Base-by-base conservation (phyloP, 2,797 vertebrate species). In the Catamblyrhynchus diadema region DNA sequence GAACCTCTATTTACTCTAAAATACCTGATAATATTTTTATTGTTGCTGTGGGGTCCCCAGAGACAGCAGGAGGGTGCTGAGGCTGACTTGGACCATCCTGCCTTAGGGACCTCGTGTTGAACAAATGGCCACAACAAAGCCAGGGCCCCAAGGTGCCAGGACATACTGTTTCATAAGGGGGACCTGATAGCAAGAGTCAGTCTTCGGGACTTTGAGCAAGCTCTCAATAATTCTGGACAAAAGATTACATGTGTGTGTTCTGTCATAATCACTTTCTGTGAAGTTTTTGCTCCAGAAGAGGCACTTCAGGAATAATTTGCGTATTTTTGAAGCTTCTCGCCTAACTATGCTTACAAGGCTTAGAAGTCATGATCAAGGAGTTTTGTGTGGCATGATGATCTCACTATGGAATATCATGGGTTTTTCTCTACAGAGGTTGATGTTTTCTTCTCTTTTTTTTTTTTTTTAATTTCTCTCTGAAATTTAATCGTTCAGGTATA, bases 21-120 rank as follows among this genome's bases (percentile, higher is more conserved):
- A 45, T 66, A 18, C 15, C 13, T 37, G 23, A 10, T 51, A 70
- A 56, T 3, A 18, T 33, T 41, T 18, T 42, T 24, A 4, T 35
- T 35, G 14, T 61, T 61, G 28, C 57, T 75, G 8, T 22, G 12
- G 12, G 6, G 6, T 74, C 35, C 30, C 54, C 16, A 22, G 32
- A 48, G 19, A 8, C 19, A 35, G 8, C 24, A 37, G 39, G 27
- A 23, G 30, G 35, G 16, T 61, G 28, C 59, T 73, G 50, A 32
- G 69, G 21, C 61, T 74, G 80, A 5, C 16, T 83, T 0, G 0
- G 32, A 41, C 32, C 11, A n/a, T n/a, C 39, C 20, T 57, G 18
- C 35, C 50, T 44, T 28, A 54, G n/a, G 22, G 6, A 1, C 30
- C n/a, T 69, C 0, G 0, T 27, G 14, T 16, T 39, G 35, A 33